Base-by-base conservation (phyloP, 2,888 invertebrate genomes). In the Temnothorax rugatulus region DNA sequence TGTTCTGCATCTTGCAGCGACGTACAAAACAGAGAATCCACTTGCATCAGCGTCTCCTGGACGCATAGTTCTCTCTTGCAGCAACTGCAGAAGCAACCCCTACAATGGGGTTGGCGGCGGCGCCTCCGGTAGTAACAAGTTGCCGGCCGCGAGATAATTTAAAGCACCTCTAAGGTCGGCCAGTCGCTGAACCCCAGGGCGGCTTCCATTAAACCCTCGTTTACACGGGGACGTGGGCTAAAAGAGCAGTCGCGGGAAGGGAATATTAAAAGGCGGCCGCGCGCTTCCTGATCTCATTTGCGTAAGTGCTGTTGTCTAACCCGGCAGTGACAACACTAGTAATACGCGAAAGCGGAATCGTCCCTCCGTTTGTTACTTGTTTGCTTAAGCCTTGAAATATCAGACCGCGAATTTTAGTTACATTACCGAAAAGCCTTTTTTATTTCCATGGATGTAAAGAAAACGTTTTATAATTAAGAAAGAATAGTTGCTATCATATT, bases 271-370 rank as follows among this genome's bases (percentile, higher is more conserved):
- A 89, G 90, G 84, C 73, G 76, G 74, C 71, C 79, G 81, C 82
- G 73, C 83, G 81, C 85, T 85, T 86, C 84, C 84, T 90, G 86
- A 92, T 92, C 89, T 88, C 89, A 91, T 92, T 92, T 91, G 85
- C 89, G 84, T 91, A 91, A 92, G 92, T 91, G 89, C 87, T 88
- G 89, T 87, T 90, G 84, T 89, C 74, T 83, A 79, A 86, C 50
- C 52, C 77, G 54, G 52, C 64, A 82, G 41, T 74, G 63, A 50
- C 83, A 82, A 52, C 44, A 21, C 52, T 47, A 52, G 63, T 63
- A 83, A 68, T 61, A 15, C 29, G 61, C 63, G 11, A 1, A 69
- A 54, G 18, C 9, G 29, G 4, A 71, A 47, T 79, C 18, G 59
- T 68, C 29, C 29, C 18, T 47, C 38, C 21, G 59, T 59, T 57